Conservation (phyloP, 1,140 invertebrate genomes). For the Protaetia brevitarsis region DNA sequence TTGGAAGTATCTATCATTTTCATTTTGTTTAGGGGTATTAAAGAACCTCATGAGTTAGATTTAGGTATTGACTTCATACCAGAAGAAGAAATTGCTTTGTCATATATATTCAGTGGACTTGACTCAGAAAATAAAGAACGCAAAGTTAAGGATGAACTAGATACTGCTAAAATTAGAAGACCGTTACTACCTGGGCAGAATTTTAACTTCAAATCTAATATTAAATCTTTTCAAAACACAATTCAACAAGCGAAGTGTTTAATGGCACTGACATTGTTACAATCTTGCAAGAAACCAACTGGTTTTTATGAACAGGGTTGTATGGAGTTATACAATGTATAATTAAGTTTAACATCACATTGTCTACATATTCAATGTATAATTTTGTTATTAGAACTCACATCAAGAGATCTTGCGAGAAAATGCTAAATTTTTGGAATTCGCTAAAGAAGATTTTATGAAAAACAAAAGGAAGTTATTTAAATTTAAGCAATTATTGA, state of each 20-base stretch:
- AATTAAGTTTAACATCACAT: not conserved
- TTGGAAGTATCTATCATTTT: too few species aligned
- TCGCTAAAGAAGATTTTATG: slow-evolving; percentile 30
- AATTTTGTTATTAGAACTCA: slow-evolving; percentile 32
- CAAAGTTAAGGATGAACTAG: not conserved
- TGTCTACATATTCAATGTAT: not conserved
- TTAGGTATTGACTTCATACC: slow-evolving; percentile 24
- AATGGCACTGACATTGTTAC: slow-evolving; percentile 35
- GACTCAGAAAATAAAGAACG: not conserved
- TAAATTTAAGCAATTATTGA: slow-evolving; percentile 24
- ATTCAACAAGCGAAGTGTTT: slow-evolving; percentile 36
- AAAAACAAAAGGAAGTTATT: slow-evolving; percentile 10
- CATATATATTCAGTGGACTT: slow-evolving; percentile 29
- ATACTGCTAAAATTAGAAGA: not conserved
- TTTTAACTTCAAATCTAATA: slow-evolving; percentile 7
- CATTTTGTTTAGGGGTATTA: slow-evolving; percentile 21
- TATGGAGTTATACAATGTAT: slow-evolving; percentile 31
- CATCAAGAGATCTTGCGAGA: slow-evolving; percentile 35
- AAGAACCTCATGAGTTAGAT: slow-evolving; percentile 21
- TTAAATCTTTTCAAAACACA: slow-evolving; percentile 28
- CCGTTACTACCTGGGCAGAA: slow-evolving; percentile 6
- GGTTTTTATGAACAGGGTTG: slow-evolving; percentile 14
- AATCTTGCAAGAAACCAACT: slow-evolving; percentile 22
- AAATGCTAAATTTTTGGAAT: slow-evolving; percentile 33
- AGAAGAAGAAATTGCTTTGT: slow-evolving; percentile 25